phyloP scores from a whole-genome alignment of 1,140 invertebrate species.

The Neodiprion pinetum region DNA sequence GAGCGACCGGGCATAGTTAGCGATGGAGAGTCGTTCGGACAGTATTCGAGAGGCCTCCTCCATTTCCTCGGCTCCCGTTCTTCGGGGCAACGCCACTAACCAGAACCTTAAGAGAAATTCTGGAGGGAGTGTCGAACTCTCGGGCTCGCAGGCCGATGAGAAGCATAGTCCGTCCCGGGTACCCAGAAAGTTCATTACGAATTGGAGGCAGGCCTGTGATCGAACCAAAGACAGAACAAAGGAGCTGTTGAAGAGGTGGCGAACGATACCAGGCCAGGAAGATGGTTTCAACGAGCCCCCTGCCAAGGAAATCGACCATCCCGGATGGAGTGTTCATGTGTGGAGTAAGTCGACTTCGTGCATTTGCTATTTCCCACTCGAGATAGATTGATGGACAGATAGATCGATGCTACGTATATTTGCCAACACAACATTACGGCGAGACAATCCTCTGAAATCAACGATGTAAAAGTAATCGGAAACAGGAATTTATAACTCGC shows the following conservation, averaged over 20 bases:
- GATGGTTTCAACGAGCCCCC: conserved; percentile 48
- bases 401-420: neutral
- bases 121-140: conserved; percentile 40
- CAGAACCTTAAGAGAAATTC: conserved; percentile 43
- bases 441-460: neutral
- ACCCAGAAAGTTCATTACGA: conserved; percentile 71
- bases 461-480: neutral
- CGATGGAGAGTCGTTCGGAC: conserved; percentile 40
- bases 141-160: conserved; percentile 37
- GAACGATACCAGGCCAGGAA: conserved; percentile 66
- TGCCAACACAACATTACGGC: neutral
- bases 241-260: conserved; percentile 72
- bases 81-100: conserved; percentile 30
- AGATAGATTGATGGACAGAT: neutral
- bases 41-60: conserved; percentile 43
- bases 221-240: conserved; percentile 73
- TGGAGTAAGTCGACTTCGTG: conserved; percentile 66
- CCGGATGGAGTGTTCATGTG: conserved; percentile 74
- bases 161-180: conserved; percentile 63
- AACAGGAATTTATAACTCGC: conserved; percentile 29
- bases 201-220: conserved; percentile 75
- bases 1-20: conserved; percentile 31
- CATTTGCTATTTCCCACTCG: conserved; percentile 9
- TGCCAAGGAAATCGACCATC: conserved; percentile 39
- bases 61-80: conserved; percentile 15